phyloP scores from a whole-genome alignment of 2,888 invertebrate species.

The Scaptomyza tumidula region DNA sequence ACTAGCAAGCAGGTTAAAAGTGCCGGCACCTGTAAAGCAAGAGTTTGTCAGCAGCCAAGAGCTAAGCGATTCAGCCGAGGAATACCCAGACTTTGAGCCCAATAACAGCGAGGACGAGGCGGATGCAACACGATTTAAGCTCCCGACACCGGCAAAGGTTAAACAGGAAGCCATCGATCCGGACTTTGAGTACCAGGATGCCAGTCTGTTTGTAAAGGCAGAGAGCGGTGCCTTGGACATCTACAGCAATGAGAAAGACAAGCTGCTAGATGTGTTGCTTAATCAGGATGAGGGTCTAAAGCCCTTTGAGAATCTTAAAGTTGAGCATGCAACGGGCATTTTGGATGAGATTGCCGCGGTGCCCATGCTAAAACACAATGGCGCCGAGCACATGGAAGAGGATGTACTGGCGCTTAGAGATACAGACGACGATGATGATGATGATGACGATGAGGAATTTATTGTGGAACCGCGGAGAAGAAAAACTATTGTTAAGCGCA shows the following conservation, averaged over 20 bases:
- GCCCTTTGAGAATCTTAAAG: conserved; percentile 70
- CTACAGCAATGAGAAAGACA: conserved; percentile 79
- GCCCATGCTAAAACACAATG: conserved; percentile 64
- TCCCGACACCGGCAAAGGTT: conserved; percentile 59
- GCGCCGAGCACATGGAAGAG: conserved; percentile 61
- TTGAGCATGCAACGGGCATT: conserved; percentile 65
- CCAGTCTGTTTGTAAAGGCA: conserved; percentile 73
- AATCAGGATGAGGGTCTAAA: conserved; percentile 62
- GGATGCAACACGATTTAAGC: conserved; percentile 52
- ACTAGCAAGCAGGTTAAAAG: conserved; percentile 58
- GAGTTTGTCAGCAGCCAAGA: conserved; percentile 53
- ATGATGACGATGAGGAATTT: conserved; percentile 16
- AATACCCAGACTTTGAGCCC: conserved; percentile 75
- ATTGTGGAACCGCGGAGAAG: neutral
- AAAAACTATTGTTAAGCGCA: conserved; percentile 57
- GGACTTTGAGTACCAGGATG: conserved; percentile 71
- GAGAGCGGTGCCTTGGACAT: conserved; percentile 68
- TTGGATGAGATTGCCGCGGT: conserved; percentile 79
- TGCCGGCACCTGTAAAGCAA: conserved; percentile 45
- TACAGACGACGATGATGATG: conserved; percentile 38
- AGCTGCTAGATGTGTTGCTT: conserved; percentile 75
- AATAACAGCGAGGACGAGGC: conserved; percentile 68
- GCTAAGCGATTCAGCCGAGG: conserved; percentile 72
- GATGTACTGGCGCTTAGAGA: conserved; percentile 72
- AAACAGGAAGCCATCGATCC: conserved; percentile 68